Evolutionary conservation across 1,140 invertebrate genomes (phyloP).

Genomic region (Trigoniulus corallinus): DNA sequence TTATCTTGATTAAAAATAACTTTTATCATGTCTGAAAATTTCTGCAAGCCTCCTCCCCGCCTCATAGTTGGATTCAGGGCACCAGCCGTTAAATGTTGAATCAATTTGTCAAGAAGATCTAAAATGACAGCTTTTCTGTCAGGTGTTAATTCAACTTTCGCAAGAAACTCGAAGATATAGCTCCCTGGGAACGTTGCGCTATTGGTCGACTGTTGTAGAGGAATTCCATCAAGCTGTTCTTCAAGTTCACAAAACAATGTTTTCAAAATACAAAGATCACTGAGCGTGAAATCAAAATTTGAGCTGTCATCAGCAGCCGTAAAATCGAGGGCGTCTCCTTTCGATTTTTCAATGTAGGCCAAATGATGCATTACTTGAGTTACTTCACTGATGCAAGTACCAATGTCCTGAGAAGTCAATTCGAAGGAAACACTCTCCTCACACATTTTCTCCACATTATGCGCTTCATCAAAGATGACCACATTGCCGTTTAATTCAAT

Average conservation of each 20-base stretch:
- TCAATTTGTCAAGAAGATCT: conserved; percentile 57
- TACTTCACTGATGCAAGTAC: conserved; percentile 66
- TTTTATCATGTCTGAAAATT: conserved; percentile 53
- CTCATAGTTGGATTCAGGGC: conserved; percentile 44
- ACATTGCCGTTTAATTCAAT: conserved; percentile 36
- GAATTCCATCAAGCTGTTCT: conserved; percentile 53
- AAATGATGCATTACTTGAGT: conserved; percentile 19
- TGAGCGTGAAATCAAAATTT: conserved; percentile 54
- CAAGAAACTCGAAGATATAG: conserved; percentile 57
- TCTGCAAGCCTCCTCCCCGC: conserved; percentile 54
- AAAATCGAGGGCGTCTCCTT: conserved; percentile 10
- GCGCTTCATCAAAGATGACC: conserved; percentile 92
- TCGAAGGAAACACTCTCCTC: conserved; percentile 87
- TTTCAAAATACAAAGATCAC: conserved; percentile 60
- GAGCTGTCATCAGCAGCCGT: conserved; percentile 14
- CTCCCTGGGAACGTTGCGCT: conserved; percentile 51
- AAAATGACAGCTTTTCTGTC: conserved; percentile 34
- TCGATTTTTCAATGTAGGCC: too few species aligned
- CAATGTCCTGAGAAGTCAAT: conserved; percentile 64
- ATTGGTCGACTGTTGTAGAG: conserved; percentile 35
- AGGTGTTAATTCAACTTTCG: conserved; percentile 41
- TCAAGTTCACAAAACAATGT: conserved; percentile 61
- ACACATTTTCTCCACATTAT: conserved; percentile 94
- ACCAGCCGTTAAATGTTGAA: conserved; percentile 53
- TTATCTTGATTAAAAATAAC: conserved; percentile 38